Base-by-base conservation (phyloP, 2,113 vertebrate species). In the Archilochus colubris region DNA sequence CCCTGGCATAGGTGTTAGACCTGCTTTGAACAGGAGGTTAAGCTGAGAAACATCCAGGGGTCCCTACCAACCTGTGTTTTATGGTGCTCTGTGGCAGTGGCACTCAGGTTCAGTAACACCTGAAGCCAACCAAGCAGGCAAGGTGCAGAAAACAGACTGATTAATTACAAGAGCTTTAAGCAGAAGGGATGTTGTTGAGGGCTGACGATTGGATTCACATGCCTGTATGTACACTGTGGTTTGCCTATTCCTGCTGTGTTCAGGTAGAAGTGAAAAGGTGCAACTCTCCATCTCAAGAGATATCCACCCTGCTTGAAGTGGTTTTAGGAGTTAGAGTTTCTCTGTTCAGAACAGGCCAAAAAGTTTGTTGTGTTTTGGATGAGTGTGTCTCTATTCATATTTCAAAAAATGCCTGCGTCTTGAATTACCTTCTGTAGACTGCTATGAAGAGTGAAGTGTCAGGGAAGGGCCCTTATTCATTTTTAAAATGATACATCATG, bases 351-450 rank as follows among this genome's bases (percentile, higher is more conserved):
- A 53, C 27, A 84, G 76, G 76, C 86, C 86, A 93, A 75, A 81
- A 96, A 48, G 30, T 73, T 53, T 68, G 61, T 8, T 82, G 40
- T 92, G 76, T 61, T 84, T 92, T 88, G 92, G 83, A 88, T 72
- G 33, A 92, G 15, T 44, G 31, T 66, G 23, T 25, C 7, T 57
- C 20, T 85, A 17, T 55, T 74, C 22, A 9, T 57, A 57, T 82
- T 86, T 94, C 30, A 59, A 81, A 79, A 77, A 67, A 67, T 91
- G 57, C 64, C 61, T 91, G 40, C 28, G 27, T 86, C 50, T 68
- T 86, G 64, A 78, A 57, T 83, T 17, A 86, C 50, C 44, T 86
- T 81, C 70, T 91, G 14, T 69, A 86, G 73, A 73, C 69, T 94
- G 44, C 62, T 75, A 5, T 44, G 57, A 82, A 80, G 67, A 75